Conservation (phyloP, 2,113 vertebrate genomes). For the Crotalus horridus region DNA sequence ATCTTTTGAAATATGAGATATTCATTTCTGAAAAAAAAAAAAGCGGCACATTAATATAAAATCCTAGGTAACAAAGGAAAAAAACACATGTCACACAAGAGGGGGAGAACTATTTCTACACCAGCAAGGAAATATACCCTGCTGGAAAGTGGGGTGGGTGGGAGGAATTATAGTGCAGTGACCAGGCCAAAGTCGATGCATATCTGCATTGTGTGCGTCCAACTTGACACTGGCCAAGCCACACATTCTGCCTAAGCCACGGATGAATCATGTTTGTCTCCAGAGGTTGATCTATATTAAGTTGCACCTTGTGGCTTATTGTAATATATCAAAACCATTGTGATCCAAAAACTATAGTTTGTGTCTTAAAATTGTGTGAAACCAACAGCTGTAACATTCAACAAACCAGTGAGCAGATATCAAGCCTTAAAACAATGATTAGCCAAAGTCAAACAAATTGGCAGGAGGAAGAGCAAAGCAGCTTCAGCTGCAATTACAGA, state of each 20-base stretch:
- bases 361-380: background rate
- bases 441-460: background rate
- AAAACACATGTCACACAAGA: background rate
- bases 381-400: background rate
- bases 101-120: background rate
- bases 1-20: constrained; percentile 99
- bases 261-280: background rate
- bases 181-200: background rate
- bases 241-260: background rate
- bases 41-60: constrained; percentile 10
- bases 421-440: background rate
- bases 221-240: background rate
- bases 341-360: background rate
- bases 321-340: background rate
- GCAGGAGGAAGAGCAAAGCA: background rate
- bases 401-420: background rate
- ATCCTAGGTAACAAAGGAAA: background rate
- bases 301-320: background rate
- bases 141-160: background rate
- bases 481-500: background rate
- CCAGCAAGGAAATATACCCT: background rate
- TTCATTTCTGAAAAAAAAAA: constrained; percentile 83
- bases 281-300: background rate
- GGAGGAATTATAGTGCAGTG: background rate
- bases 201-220: background rate